phyloP scores from a whole-genome alignment of 2,888 invertebrate species.

The Yponomeuta sedellus region DNA sequence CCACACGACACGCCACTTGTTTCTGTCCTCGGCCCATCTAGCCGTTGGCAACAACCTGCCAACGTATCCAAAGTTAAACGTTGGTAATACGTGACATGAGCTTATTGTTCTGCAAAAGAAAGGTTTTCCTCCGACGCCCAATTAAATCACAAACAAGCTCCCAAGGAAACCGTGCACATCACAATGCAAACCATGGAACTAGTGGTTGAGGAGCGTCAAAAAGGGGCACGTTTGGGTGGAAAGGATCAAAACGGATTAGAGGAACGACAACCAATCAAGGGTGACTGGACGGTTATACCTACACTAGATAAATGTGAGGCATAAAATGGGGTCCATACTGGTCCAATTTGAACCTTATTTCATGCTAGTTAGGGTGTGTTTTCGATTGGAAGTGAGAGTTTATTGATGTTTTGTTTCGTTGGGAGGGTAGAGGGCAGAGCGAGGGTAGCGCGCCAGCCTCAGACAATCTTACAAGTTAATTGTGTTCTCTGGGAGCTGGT shows the following conservation, averaged over 20 bases:
- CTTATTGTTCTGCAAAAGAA: neutral
- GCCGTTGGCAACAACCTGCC: no score
- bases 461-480: slow-evolving; percentile 77
- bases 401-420: slow-evolving; percentile 76
- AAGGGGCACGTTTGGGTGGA: slow-evolving; percentile 78
- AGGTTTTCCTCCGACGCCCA: slow-evolving; percentile 16
- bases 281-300: slow-evolving; percentile 77
- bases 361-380: slow-evolving; percentile 30
- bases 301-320: slow-evolving; percentile 74
- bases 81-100: no score
- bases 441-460: slow-evolving; percentile 70
- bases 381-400: slow-evolving; percentile 39
- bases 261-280: slow-evolving; percentile 83
- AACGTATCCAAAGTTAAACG: no score
- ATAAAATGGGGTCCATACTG: slow-evolving; percentile 57
- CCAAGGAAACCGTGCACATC: slow-evolving; percentile 46
- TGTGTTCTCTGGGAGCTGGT: slow-evolving; percentile 71
- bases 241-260: slow-evolving; percentile 83
- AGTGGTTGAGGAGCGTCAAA: slow-evolving; percentile 64
- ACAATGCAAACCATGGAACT: slow-evolving; percentile 62
- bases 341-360: slow-evolving; percentile 34
- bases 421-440: slow-evolving; percentile 70
- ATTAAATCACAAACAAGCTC: slow-evolving; percentile 34
- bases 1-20: no score
- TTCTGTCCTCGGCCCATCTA: no score